phyloP scores from a whole-genome alignment of 2,888 invertebrate genomes.

The Sphaerophoria taeniata region DNA sequence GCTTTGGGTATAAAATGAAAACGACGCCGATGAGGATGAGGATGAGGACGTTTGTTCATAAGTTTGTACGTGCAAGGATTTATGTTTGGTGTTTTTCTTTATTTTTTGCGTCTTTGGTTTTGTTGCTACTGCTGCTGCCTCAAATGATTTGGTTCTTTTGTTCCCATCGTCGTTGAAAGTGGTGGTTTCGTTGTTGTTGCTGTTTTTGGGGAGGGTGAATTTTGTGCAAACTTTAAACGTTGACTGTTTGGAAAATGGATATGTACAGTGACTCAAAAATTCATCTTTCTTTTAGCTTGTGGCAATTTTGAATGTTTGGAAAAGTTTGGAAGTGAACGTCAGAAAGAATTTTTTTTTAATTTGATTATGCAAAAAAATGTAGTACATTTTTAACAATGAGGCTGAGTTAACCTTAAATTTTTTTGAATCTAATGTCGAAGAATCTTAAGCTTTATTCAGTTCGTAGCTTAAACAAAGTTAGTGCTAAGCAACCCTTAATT shows the following conservation, averaged over 20 bases:
- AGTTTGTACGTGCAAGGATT: slow-evolving; percentile 68
- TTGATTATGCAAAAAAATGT: too few relatives aligned
- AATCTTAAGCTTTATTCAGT: too few relatives aligned
- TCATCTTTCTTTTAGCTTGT: not conserved
- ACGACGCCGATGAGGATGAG: slow-evolving; percentile 10
- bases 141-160: slow-evolving; percentile 46
- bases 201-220: slow-evolving; percentile 47
- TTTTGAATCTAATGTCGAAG: too few relatives aligned
- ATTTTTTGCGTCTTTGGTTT: slow-evolving; percentile 11
- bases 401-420: too few relatives aligned
- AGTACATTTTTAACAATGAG: too few relatives aligned
- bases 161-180: slow-evolving; percentile 41
- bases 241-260: slow-evolving; percentile 47
- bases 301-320: too few relatives aligned
- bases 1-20: not conserved
- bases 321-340: too few relatives aligned
- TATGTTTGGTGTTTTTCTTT: slow-evolving; percentile 50
- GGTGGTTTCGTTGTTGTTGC: slow-evolving; percentile 28
- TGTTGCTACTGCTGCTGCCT: slow-evolving; percentile 25
- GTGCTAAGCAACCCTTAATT: too few relatives aligned
- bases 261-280: slow-evolving; percentile 52
- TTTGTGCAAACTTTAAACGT: slow-evolving; percentile 57
- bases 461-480: too few relatives aligned
- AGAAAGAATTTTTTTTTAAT: too few relatives aligned
- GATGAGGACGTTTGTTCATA: slow-evolving; percentile 66